A percentile compares a stretch with the other conserved stretches of the same genome.
These are phyloP conservation scores for Phyllopteryx taeniolatus DNA, from an alignment of 2,113 vertebrate species.

Conservation along the genomic window DNA sequence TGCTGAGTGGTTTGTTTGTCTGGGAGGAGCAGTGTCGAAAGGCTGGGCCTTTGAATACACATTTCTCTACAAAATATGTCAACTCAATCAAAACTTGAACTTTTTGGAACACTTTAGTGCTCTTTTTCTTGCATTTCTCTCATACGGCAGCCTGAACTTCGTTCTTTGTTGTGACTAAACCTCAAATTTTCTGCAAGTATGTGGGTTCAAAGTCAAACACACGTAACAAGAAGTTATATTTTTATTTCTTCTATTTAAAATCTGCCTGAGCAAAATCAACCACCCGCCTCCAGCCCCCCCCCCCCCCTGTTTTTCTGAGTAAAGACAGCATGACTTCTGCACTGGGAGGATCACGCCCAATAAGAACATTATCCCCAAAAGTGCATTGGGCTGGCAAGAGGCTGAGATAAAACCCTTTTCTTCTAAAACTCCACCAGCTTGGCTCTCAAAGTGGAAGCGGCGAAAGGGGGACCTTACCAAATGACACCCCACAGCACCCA, in stretches of 20 bases:
- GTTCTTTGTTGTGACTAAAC: slow-evolving; percentile 34
- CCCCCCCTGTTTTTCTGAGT: slow-evolving; percentile 69
- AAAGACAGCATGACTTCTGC: slow-evolving; percentile 79
- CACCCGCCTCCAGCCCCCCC: slow-evolving; percentile 51
- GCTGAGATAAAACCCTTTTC: slow-evolving; percentile 73
- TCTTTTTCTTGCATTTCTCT: slow-evolving; percentile 9
- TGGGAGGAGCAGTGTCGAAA: slow-evolving; percentile 22
- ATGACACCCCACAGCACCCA: slow-evolving; percentile 64
- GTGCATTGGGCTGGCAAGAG: slow-evolving; percentile 76
- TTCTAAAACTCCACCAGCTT: slow-evolving; percentile 66
- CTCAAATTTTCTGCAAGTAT: slow-evolving; percentile 43
- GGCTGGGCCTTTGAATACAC: background rate
- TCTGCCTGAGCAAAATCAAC: slow-evolving; percentile 47
- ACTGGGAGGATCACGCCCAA: slow-evolving; percentile 75
- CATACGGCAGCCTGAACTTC: slow-evolving; percentile 13
- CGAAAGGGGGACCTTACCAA: slow-evolving; percentile 55
- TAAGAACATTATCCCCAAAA: slow-evolving; percentile 81
- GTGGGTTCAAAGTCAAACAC: slow-evolving; percentile 44
- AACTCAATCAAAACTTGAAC: slow-evolving; percentile 1
- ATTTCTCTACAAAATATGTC: slow-evolving; percentile 11
- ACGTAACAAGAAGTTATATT: slow-evolving; percentile 39
- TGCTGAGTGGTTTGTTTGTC: slow-evolving; percentile 41
- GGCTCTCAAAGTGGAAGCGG: slow-evolving; percentile 54
- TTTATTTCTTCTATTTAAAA: slow-evolving; percentile 38
- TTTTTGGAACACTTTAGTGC: background rate